Base-by-base conservation (phyloP, 2,888 invertebrate genomes). In the Drosophila neotestacea region DNA sequence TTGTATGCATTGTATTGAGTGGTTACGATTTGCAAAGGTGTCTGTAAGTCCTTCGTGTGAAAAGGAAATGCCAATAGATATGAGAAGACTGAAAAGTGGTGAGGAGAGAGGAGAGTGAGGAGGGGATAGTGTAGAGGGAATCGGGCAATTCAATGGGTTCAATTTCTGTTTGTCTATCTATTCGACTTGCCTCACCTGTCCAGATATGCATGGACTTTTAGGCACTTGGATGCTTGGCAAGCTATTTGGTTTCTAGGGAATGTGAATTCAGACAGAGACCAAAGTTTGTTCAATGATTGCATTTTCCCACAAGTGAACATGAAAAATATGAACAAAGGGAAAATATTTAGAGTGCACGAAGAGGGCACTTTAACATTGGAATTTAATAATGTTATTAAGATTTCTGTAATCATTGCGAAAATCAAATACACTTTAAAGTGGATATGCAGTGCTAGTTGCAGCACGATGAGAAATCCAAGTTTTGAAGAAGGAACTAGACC, bases 1-100 rank as follows among this genome's bases (percentile, higher is more conserved):
- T 84, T 84, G 73, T 88, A 85, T 78, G 77, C 75, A 77, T 62
- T 75, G 71, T 63, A 77, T 77, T 77, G 75, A 77, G 71, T 78
- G 75, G 71, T 64, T 74, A 75, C 60, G 71, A 74, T 77, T 75
- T 55, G 50, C 58, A 79, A 67, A 78, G 74, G 79, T 77, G 70
- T 77, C 64, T 44, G 60, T 60, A 34, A 51, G 38, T 48, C 59
- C 34, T 10, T n/a, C 4, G 62, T 63, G 63, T 56, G 68, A 68
- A 68, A 63, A 51, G 68, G 50, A 68, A 68, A 68, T 68, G 39
- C 68, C 68, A 63, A 56, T 46, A 62, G 55, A 27, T 30, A 47
- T 34, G 34, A 56, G 36, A 28, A 22, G 11, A 47, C 7, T 13
- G 22, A 32, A 0, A 32, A 2, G 7, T 3, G 9, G 32, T 41